Evolutionary conservation across 2,113 vertebrate species (phyloP).

Genomic region (Chaetodon trifascialis): DNA sequence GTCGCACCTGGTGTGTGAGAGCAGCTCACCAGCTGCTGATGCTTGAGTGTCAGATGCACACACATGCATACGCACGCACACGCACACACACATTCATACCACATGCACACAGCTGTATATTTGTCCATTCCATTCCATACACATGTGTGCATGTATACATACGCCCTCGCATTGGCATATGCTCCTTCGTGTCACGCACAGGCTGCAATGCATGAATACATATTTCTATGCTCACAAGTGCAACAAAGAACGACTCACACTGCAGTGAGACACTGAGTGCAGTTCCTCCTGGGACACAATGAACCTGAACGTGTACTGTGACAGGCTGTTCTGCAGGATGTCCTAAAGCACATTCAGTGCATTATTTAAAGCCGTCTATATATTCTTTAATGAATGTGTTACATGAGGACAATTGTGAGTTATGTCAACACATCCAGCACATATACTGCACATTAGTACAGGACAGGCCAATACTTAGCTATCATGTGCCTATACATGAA

Average conservation of each 20-base stretch:
- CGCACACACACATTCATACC: constrained; percentile 33
- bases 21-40: constrained; percentile 83
- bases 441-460: not conserved
- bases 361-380: not conserved
- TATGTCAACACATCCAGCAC: not conserved
- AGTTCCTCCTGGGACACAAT: not conserved
- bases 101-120: constrained; percentile 56
- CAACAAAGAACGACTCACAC: not conserved
- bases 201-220: constrained; percentile 27
- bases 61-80: constrained; percentile 41
- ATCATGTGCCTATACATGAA: not conserved
- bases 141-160: constrained; percentile 48
- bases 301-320: not conserved
- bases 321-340: not conserved
- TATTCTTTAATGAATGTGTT: not conserved
- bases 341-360: not conserved
- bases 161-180: constrained; percentile 39
- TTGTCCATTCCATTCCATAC: constrained; percentile 66
- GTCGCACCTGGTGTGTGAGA: constrained; percentile 84
- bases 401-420: too few species aligned
- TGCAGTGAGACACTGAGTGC: not conserved
- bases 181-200: constrained; percentile 42
- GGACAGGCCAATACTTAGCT: too few species aligned
- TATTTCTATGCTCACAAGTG: constrained; percentile 23
- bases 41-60: constrained; percentile 73